Evolutionary conservation across 92 coral and sea anemone genomes (phyloP), one percentile per base, ranked within the genome.

Genomic region (Isaurus tuberculatus): DNA sequence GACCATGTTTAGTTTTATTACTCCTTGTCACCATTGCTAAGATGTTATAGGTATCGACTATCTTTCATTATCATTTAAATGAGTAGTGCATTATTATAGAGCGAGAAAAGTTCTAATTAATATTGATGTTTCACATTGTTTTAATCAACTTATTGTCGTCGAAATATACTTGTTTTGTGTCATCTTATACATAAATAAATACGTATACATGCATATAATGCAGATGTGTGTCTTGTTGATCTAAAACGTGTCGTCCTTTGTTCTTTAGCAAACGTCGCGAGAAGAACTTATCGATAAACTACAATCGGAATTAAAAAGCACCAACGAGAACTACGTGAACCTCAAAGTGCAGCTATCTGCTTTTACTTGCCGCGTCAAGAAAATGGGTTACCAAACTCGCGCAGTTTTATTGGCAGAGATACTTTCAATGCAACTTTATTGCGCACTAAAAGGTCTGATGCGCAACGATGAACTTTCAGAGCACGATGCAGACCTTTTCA

Each of bases 341-440:
- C 88, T 86, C 2, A 84, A 87, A 57, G 78, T 70, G 64, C 89
- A 95, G 68, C 65, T 92, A 14, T 80, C 86, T 4, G 77, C 87
- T 4, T 78, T 87, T 32, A 85, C 77, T 55, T 44, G 64, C 67
- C 84, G 83, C 36, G 80, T 89, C 5, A 72, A 90, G 15, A 91
- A 87, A 55, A 91, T 81, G 32, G 84, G 80, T 29, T 82, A 85
- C 40, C 89, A 94, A 55, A 85, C 96, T 27, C 90, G 89, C 63
- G 80, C 89, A 72, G 84, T 90, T 9, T 67, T 95, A 13, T 87
- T 95, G 17, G 86, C 93, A 29, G 98, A 95, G 29, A 73, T 95
- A 20, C 75, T 94, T 51, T 94, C 98, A 0, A 94, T 92, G 98
- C 98, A 95, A 42, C 84, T 95, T 3, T 95, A 88, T 82, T 92